Conservation (phyloP, 2,113 vertebrate genomes). For the Zosterops pallidus region DNA sequence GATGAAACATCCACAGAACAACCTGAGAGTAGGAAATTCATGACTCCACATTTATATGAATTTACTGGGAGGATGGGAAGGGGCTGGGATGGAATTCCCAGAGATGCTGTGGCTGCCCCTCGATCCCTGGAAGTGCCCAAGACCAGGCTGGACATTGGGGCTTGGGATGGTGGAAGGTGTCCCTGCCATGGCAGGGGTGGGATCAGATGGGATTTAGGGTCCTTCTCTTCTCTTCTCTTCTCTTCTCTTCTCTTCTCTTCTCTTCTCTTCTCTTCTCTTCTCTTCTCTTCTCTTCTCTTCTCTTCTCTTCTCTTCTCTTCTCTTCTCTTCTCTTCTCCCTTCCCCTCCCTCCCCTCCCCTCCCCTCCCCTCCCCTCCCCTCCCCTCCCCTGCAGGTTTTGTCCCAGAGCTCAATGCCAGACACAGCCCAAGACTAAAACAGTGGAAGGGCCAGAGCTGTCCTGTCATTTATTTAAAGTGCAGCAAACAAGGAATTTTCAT, state of each 20-base stretch:
- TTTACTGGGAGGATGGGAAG: accelerated
- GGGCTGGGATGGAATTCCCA: not conserved
- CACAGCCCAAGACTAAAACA: too few relatives aligned
- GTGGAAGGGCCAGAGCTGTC: too few relatives aligned
- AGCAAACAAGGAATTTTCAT: too few relatives aligned
- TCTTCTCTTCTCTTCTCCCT: not conserved
- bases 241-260: not conserved
- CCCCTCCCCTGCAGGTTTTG: not conserved
- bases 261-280: not conserved
- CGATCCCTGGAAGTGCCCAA: not conserved
- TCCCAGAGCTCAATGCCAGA: too few relatives aligned
- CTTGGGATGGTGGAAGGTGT: accelerated
- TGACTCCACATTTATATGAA: accelerated
- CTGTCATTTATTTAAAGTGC: too few relatives aligned
- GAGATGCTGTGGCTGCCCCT: not conserved
- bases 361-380: not conserved
- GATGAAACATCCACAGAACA: not conserved
- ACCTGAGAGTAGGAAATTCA: not conserved
- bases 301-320: not conserved
- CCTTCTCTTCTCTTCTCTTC: not conserved
- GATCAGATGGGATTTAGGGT: not conserved
- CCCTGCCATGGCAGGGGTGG: not conserved
- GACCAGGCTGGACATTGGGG: not conserved
- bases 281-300: not conserved
- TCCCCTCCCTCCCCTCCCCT: not conserved